These are phyloP conservation scores for Eriocheir sinensis DNA, from an alignment of 1,140 invertebrate species.

Conservation along the genomic window DNA sequence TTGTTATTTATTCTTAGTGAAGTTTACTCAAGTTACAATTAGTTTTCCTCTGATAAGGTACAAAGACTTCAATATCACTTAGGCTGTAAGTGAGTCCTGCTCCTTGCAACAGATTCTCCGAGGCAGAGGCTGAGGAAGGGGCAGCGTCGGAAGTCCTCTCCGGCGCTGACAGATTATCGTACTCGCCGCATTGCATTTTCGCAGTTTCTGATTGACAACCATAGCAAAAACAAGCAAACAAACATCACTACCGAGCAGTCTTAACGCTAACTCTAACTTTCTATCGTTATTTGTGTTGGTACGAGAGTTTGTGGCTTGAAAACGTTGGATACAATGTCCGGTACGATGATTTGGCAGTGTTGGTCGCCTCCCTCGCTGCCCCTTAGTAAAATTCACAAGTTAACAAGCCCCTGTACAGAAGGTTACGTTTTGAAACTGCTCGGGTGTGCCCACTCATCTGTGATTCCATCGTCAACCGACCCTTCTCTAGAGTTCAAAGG, in stretches of 20 bases:
- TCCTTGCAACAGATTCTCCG: neutral
- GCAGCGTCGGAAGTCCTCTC: too few relatives aligned
- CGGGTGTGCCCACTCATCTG: conserved; percentile 66
- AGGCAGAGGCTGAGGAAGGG: neutral
- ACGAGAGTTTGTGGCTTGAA: too few relatives aligned
- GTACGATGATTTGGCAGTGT: too few relatives aligned
- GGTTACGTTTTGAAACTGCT: conserved; percentile 56
- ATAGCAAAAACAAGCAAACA: too few relatives aligned
- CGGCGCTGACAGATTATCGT: too few relatives aligned
- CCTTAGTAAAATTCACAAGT: neutral
- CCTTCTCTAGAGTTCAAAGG: conserved; percentile 71
- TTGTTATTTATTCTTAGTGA: conserved; percentile 23
- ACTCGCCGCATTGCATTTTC: too few relatives aligned
- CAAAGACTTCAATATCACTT: neutral
- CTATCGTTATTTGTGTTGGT: too few relatives aligned
- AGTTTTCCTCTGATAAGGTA: conserved; percentile 14
- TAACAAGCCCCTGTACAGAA: neutral
- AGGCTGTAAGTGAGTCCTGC: neutral
- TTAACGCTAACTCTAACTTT: too few relatives aligned
- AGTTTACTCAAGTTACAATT: neutral
- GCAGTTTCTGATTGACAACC: too few relatives aligned
- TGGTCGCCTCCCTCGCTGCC: too few relatives aligned
- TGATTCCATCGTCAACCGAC: conserved; percentile 71
- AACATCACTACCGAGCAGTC: too few relatives aligned
- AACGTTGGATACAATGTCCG: too few relatives aligned